Percentiles rank a stretch among this genome's conserved stretches.
Conservation (phyloP, 2,888 invertebrate genomes). For the Drosophila mayaguana region DNA sequence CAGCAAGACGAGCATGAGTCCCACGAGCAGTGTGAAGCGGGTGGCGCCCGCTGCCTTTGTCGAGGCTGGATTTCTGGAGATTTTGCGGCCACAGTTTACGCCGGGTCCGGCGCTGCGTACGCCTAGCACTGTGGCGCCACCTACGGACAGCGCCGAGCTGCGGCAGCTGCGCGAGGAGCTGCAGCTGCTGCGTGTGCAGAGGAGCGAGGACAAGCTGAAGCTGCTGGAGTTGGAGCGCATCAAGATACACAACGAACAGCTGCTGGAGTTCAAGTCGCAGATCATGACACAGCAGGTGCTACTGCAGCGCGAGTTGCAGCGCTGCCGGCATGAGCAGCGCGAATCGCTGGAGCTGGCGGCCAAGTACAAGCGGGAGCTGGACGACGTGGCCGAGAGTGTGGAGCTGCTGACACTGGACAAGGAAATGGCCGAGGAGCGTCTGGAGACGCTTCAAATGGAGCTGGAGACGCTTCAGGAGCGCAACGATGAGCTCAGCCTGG, state of each 20-base stretch:
- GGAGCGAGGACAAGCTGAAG: conserved; percentile 95
- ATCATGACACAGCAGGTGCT: conserved; percentile 96
- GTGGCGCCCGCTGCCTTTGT: conserved; percentile 90
- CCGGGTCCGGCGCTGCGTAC: conserved; percentile 93
- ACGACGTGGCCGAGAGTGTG: conserved; percentile 95
- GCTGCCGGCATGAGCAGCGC: conserved; percentile 93
- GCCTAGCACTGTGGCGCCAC: conserved; percentile 80
- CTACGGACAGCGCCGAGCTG: conserved; percentile 57
- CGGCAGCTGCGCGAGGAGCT: conserved; percentile 90
- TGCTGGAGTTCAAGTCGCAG: conserved; percentile 96
- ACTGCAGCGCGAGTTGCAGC: conserved; percentile 94
- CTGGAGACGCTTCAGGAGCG: conserved; percentile 94
- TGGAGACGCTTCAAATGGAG: conserved; percentile 93
- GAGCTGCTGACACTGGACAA: conserved; percentile 99
- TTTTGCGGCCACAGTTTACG: conserved; percentile 93
- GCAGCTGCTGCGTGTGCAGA: conserved; percentile 93
- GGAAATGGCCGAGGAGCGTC: conserved; percentile 99
- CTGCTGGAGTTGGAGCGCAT: conserved; percentile 95
- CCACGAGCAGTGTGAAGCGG: conserved; percentile 87
- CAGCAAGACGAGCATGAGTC: conserved; percentile 81
- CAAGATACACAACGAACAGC: conserved; percentile 95
- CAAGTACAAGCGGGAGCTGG: conserved; percentile 95
- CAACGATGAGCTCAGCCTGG: conserved; percentile 95
- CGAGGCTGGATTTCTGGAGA: conserved; percentile 96
- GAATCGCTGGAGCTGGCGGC: conserved; percentile 94